Conservation (phyloP, 2,113 vertebrate species). For the Apteryx owenii region DNA sequence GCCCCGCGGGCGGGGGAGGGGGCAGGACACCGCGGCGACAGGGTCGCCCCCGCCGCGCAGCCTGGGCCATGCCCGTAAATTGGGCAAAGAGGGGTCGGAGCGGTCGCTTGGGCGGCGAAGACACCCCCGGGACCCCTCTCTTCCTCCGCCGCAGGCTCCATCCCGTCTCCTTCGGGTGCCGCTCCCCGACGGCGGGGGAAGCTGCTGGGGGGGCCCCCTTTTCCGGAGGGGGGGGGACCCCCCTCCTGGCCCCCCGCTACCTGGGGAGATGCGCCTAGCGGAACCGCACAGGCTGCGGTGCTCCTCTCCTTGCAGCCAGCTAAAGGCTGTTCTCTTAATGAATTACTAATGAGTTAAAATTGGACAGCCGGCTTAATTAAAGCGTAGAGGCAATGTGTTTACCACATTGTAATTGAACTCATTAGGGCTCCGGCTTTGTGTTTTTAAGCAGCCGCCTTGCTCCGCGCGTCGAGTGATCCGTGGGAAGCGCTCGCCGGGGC, state of each 20-base stretch:
- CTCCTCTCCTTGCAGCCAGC: constrained; percentile 65
- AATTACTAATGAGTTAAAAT: constrained; percentile 90
- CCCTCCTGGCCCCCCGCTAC: neutral
- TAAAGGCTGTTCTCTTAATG: constrained; percentile 84
- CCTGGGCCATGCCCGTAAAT: neutral
- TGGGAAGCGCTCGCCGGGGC: constrained; percentile 19
- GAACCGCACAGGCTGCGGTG: neutral
- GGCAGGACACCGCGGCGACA: too few species aligned
- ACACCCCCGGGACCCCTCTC: too few species aligned
- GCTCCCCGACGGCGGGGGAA: accelerated
- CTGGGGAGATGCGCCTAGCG: neutral
- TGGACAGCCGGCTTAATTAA: constrained; percentile 89
- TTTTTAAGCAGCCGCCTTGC: constrained; percentile 73
- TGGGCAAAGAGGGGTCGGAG: neutral
- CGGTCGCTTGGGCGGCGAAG: accelerated
- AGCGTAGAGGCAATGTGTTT: constrained; percentile 86
- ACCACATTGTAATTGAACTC: constrained; percentile 89
- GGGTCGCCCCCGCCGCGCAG: neutral
- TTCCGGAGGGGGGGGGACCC: accelerated
- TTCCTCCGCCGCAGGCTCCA: neutral
- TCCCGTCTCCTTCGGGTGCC: accelerated
- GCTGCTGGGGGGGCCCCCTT: neutral
- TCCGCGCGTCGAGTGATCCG: constrained; percentile 39
- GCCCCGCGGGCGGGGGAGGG: too few species aligned
- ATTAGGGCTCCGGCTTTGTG: constrained; percentile 83